phyloP scores from a whole-genome alignment of 2,113 vertebrate species.

The Menidia beryllina region DNA sequence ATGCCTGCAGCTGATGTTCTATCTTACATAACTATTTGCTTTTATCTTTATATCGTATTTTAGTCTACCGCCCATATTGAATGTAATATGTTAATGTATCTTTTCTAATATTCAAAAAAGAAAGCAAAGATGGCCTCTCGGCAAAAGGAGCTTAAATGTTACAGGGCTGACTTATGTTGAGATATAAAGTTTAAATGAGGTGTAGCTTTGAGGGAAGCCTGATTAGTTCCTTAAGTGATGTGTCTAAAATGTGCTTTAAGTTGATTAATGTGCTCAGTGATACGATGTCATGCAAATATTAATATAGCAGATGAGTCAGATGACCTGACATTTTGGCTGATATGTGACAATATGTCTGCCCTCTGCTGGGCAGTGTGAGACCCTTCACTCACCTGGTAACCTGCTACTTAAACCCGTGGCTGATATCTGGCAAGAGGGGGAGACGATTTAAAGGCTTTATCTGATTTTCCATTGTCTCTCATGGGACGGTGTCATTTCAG shows the following conservation, averaged over 20 bases:
- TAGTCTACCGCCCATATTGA: no score
- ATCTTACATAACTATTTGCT: slow-evolving; percentile 1
- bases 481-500: neutral
- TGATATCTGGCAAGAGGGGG: neutral
- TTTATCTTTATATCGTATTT: slow-evolving; percentile 5
- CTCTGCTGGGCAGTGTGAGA: slow-evolving; percentile 69
- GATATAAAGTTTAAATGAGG: slow-evolving; percentile 2
- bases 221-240: slow-evolving; percentile 23
- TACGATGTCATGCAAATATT: slow-evolving; percentile 21
- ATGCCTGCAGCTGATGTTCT: neutral
- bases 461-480: neutral
- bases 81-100: no score
- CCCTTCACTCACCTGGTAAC: slow-evolving; percentile 62
- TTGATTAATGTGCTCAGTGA: slow-evolving; percentile 33
- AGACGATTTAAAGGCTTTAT: neutral
- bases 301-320: slow-evolving; percentile 18
- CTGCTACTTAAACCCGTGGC: slow-evolving; percentile 35
- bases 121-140: no score
- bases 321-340: slow-evolving; percentile 41
- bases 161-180: slow-evolving; percentile 8
- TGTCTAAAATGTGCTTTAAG: slow-evolving; percentile 23
- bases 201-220: slow-evolving; percentile 13
- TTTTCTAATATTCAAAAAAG: no score
- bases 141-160: slow-evolving; percentile 12
- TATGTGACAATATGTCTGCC: slow-evolving; percentile 66